Percentiles rank a stretch among this genome's conserved stretches.
Evolutionary conservation across 2,113 vertebrate species (phyloP).

Genomic region (Calyptomena viridis): DNA sequence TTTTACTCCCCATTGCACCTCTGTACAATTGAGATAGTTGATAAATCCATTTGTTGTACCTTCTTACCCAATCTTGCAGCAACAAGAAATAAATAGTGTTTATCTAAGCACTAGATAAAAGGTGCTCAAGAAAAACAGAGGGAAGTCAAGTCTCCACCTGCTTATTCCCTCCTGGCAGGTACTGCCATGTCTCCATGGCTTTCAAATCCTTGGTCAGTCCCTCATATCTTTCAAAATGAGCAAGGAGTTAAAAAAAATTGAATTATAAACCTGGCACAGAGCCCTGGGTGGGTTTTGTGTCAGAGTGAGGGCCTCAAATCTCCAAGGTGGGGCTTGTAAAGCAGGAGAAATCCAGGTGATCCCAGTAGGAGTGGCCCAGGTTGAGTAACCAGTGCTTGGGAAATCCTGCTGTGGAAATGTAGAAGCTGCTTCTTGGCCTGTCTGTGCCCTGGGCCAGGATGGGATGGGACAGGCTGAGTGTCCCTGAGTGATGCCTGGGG

Average conservation of each 20-base stretch:
- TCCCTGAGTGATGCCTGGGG: neutral
- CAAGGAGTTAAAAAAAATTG: neutral
- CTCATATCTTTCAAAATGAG: neutral
- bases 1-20: neutral
- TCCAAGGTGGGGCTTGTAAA: neutral
- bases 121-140: neutral
- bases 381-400: neutral
- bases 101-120: neutral
- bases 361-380: neutral
- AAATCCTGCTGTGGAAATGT: neutral
- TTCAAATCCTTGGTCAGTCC: neutral
- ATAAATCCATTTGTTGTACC: neutral
- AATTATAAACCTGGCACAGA: neutral
- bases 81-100: neutral
- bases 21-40: neutral
- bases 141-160: neutral
- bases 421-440: neutral
- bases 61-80: neutral
- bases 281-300: neutral
- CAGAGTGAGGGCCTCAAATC: neutral
- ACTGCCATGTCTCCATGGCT: neutral
- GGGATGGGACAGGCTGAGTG: neutral
- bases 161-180: neutral
- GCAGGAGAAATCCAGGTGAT: neutral
- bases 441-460: neutral